These are phyloP conservation scores for Catocala sponsa DNA, from an alignment of 2,888 invertebrate species.

Conservation along the genomic window DNA sequence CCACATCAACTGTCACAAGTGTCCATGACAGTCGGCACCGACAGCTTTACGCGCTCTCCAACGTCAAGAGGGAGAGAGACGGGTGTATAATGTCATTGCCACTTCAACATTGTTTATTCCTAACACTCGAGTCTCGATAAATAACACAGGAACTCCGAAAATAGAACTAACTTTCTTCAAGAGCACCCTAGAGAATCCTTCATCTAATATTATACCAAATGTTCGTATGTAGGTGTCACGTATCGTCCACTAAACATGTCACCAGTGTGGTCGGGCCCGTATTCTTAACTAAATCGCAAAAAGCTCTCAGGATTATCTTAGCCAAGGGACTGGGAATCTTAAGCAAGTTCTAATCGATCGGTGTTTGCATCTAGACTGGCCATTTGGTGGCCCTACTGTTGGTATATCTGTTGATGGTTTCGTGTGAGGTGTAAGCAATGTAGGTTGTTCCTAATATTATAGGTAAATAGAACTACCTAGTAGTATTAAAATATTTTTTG, in stretches of 20 bases:
- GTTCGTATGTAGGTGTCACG: constrained; percentile 24
- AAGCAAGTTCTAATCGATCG: constrained; percentile 35
- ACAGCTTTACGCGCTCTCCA: too few relatives aligned
- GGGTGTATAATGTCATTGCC: neutral
- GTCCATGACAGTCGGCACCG: too few relatives aligned
- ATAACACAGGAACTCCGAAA: constrained; percentile 11
- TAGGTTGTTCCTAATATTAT: neutral
- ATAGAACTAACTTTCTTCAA: constrained; percentile 13
- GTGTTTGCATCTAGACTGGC: constrained; percentile 37
- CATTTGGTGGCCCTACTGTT: neutral
- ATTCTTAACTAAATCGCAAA: constrained; percentile 45
- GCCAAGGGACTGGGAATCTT: constrained; percentile 23
- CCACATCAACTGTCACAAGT: too few relatives aligned
- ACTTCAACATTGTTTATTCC: constrained; percentile 1
- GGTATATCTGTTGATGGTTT: too few relatives aligned
- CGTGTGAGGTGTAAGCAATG: too few relatives aligned
- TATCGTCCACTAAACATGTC: constrained; percentile 32
- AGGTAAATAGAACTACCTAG: too few relatives aligned
- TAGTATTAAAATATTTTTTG: too few relatives aligned
- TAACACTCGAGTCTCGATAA: constrained; percentile 8
- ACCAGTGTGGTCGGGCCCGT: constrained; percentile 24
- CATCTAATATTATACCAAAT: constrained; percentile 6
- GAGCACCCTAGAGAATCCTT: constrained; percentile 2
- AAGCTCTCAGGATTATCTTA: constrained; percentile 42
- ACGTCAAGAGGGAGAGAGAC: too few relatives aligned